Conservation (phyloP, 2,113 vertebrate genomes). For the Cheirogaleus medius region DNA sequence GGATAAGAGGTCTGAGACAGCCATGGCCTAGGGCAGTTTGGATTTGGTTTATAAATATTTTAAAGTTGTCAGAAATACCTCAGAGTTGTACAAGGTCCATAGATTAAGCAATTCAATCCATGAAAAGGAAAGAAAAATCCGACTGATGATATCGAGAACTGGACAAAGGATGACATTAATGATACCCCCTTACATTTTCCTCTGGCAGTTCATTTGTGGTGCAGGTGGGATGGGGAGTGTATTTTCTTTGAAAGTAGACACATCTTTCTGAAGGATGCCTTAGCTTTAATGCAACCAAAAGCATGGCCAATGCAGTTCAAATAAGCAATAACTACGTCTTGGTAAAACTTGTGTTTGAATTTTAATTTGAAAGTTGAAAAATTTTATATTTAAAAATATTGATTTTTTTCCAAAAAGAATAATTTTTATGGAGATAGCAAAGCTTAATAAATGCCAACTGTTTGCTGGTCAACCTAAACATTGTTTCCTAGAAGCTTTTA, state of each 20-base stretch:
- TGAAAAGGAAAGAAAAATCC: conserved; percentile 25
- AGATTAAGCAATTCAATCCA: conserved; percentile 57
- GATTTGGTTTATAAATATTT: conserved; percentile 70
- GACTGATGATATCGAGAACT: conserved; percentile 36
- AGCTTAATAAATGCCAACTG: conserved; percentile 27
- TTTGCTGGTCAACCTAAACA: conserved; percentile 5
- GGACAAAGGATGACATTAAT: conserved; percentile 59
- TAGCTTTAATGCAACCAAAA: conserved; percentile 29
- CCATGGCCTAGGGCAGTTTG: conserved; percentile 45
- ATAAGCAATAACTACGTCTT: background rate
- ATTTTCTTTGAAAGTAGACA: conserved; percentile 52
- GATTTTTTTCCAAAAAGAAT: background rate
- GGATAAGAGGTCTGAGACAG: conserved; percentile 42
- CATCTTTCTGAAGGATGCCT: conserved; percentile 40
- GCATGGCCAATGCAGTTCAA: background rate
- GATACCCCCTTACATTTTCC: conserved; percentile 24
- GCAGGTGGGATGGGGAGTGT: background rate
- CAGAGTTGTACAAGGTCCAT: conserved; percentile 42
- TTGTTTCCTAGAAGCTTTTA: conserved; percentile 40
- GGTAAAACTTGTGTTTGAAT: background rate
- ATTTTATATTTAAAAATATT: background rate
- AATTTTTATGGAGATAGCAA: background rate
- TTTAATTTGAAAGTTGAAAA: conserved; percentile 48
- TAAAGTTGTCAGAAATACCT: conserved; percentile 61
- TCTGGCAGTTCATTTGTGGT: conserved; percentile 34